Evolutionary conservation across 2,113 vertebrate genomes (phyloP), one percentile per base, ranked within the genome.

Genomic region (Plecotus auritus): DNA sequence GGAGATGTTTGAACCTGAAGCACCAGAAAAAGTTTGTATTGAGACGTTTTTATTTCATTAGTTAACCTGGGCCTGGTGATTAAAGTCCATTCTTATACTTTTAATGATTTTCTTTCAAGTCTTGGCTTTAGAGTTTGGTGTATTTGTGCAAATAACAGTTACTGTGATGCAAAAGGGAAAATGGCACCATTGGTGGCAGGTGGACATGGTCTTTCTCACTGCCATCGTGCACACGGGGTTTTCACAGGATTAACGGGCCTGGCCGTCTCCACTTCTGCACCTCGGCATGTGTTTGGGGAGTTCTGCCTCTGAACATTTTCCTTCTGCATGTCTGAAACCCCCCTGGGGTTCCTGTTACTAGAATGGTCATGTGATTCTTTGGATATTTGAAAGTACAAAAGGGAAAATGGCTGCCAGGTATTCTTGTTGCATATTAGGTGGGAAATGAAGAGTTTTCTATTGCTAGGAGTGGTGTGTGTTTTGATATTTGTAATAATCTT

Each of bases 301-400:
- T 96, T 97, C 82, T 69, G 70, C 93, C 91, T 97, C 78, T 80
- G 51, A 85, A 70, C 92, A 88, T 94, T 97, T 90, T 94, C 35
- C 56, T 95, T 95, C 78, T n/a, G 67, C 49, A 67, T 85, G 76
- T 94, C 82, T 92, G 82, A 95, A 95, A 81, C 67, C 82, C 90
- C 42, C 94, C 30, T 54, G 49, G 54, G 70, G 89, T 56, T 95
- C 85, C 74, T 91, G 26, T 93, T 90, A 61, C 56, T 95, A 77
- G 59, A 92, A 49, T 93, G 72, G 23, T 86, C 76, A 42, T 83
- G 32, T 83, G 85, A 92, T 90, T 88, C 85, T 84, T 96, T 82
- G 32, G 42, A 17, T 95, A 74, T 97, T 73, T 83, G 61, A 28
- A 95, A 70, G 30, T 85, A 80, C 69, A 88, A 59, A 92, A 26